Evolutionary conservation across 2,797 vertebrate species (phyloP).

Genomic region (Rhynchotus rufescens): DNA sequence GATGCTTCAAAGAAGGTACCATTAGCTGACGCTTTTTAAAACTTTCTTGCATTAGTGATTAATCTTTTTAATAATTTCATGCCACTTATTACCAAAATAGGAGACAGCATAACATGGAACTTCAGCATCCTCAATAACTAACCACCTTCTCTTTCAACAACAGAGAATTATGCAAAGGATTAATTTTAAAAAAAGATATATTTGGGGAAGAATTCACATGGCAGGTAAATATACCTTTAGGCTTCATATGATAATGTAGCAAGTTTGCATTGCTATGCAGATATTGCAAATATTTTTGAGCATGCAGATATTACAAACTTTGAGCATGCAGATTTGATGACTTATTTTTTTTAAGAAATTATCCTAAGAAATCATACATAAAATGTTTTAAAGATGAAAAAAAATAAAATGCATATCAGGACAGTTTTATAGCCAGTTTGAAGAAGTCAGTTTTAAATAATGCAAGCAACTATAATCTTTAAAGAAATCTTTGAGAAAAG

Average conservation of each 20-base stretch:
- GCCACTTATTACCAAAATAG: not conserved
- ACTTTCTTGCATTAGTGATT: slow-evolving; percentile 56
- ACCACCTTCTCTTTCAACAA: not conserved
- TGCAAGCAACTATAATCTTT: not conserved
- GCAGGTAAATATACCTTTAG: not conserved
- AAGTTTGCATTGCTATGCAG: not conserved
- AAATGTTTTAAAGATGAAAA: not conserved
- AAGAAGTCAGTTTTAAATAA: not conserved
- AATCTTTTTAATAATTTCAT: slow-evolving; percentile 22
- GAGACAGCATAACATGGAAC: slow-evolving; percentile 1
- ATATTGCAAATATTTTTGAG: not conserved
- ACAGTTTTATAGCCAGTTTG: not conserved
- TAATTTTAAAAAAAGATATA: not conserved
- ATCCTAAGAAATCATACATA: not conserved
- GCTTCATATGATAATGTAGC: not conserved
- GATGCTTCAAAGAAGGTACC: slow-evolving; percentile 55
- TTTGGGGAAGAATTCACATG: not conserved
- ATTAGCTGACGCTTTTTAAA: slow-evolving; percentile 68
- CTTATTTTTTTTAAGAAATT: not conserved
- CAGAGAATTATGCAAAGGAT: not conserved
- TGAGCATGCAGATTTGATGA: not conserved
- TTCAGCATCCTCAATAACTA: not conserved
- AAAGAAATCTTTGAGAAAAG: not conserved
- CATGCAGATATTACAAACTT: not conserved
- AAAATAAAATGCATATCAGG: not conserved